Conservation (phyloP, 2,113 vertebrate species). For the Elephas maximus region DNA sequence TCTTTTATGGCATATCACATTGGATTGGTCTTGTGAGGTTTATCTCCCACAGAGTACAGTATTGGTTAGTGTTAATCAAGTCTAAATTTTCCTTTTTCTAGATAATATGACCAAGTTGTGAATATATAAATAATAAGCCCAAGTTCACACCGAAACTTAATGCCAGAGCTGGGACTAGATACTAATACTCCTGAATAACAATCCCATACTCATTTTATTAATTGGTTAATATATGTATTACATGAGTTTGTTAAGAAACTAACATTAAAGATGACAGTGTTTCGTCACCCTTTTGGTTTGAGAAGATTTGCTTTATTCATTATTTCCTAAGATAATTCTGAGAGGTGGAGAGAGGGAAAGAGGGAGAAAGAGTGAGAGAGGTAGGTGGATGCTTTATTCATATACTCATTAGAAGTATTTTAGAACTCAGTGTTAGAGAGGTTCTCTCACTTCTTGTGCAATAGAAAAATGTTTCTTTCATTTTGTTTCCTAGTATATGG, state of each 20-base stretch:
- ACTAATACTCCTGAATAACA: not conserved
- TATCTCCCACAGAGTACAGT: not conserved
- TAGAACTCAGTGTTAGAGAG: slow-evolving; percentile 70
- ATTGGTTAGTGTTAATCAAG: not conserved
- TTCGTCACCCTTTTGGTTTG: not conserved
- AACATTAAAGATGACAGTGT: not conserved
- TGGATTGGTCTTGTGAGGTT: not conserved
- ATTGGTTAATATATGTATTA: not conserved
- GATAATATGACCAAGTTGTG: not conserved
- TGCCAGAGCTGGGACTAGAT: not conserved
- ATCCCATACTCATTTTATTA: not conserved
- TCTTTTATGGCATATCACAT: not conserved
- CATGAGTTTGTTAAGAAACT: not conserved
- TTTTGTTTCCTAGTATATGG: slow-evolving; percentile 56
- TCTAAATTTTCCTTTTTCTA: not conserved
- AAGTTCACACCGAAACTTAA: not conserved
- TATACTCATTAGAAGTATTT: slow-evolving; percentile 68
- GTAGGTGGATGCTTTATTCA: slow-evolving; percentile 8
- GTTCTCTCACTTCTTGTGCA: slow-evolving; percentile 52
- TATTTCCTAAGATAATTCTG: slow-evolving; percentile 41
- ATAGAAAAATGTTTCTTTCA: slow-evolving; percentile 50
- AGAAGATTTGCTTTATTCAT: slow-evolving; percentile 54
- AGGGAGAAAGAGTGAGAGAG: not conserved
- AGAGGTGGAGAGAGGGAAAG: not conserved
- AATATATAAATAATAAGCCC: not conserved